Percentiles rank a stretch among this genome's conserved stretches.
Evolutionary conservation across 1,140 invertebrate species (phyloP).

Genomic region (Drosophila bocqueti): DNA sequence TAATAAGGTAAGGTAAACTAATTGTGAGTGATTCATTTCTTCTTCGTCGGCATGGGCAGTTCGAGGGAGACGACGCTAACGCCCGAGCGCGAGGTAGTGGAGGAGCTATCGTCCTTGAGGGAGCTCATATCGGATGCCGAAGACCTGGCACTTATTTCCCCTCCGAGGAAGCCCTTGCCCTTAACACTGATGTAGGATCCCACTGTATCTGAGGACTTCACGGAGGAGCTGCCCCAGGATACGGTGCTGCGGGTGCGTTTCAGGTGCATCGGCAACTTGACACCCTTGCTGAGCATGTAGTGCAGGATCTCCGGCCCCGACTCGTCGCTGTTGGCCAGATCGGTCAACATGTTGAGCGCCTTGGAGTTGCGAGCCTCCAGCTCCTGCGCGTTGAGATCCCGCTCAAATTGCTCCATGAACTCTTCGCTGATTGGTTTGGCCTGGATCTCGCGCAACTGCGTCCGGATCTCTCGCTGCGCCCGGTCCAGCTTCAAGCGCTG

Average conservation of each 20-base stretch:
- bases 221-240: constrained; percentile 63
- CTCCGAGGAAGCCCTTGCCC: constrained; percentile 38
- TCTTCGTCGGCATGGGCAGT: constrained; percentile 43
- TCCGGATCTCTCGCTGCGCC: constrained; percentile 77
- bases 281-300: constrained; percentile 65
- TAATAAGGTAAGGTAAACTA: background rate
- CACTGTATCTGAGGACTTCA: constrained; percentile 52
- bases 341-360: constrained; percentile 80
- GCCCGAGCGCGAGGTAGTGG: constrained; percentile 17
- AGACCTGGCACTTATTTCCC: constrained; percentile 46
- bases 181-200: constrained; percentile 38
- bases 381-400: constrained; percentile 80
- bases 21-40: constrained; percentile 33
- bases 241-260: constrained; percentile 63
- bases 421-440: constrained; percentile 74
- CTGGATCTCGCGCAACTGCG: constrained; percentile 56
- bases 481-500: constrained; percentile 73
- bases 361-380: constrained; percentile 80
- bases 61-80: constrained; percentile 71
- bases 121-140: constrained; percentile 54
- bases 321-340: constrained; percentile 74
- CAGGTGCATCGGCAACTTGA: constrained; percentile 73
- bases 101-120: constrained; percentile 51
- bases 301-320: constrained; percentile 69
- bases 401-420: constrained; percentile 72